phyloP scores from a whole-genome alignment of 2,113 vertebrate genomes.

The Mesoclemmys tuberculata region DNA sequence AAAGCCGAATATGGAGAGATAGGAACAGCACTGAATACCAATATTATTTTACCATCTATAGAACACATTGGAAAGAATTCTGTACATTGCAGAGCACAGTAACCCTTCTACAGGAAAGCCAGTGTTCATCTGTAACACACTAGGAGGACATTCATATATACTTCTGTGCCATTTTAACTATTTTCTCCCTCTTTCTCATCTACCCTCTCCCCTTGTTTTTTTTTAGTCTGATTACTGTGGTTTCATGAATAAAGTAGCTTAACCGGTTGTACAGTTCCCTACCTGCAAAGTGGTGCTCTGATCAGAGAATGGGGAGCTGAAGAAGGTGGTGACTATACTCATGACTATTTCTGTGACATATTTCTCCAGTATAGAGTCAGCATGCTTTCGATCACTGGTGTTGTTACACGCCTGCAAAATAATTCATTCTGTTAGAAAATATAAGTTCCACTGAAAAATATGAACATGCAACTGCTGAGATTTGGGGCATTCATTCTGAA shows the following conservation, averaged over 20 bases:
- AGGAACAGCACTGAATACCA: neutral
- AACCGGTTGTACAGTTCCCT: neutral
- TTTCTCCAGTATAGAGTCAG: slow-evolving; percentile 91
- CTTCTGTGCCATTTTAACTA: neutral
- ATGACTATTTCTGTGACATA: slow-evolving; percentile 98
- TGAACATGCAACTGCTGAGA: neutral
- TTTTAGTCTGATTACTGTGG: accelerated
- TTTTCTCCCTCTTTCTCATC: neutral
- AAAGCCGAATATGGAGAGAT: neutral
- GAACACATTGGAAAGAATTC: neutral
- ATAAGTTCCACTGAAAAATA: neutral
- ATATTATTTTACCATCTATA: neutral
- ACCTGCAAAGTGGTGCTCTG: slow-evolving; percentile 99
- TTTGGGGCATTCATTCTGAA: neutral
- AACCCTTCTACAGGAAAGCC: neutral
- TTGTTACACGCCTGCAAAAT: slow-evolving; percentile 93
- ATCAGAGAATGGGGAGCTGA: slow-evolving; percentile 99
- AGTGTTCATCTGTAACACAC: neutral
- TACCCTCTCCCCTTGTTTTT: accelerated
- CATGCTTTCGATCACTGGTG: slow-evolving; percentile 95
- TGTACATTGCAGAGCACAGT: accelerated
- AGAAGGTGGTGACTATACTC: slow-evolving; percentile 98
- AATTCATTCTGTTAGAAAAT: neutral
- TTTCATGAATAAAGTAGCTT: neutral
- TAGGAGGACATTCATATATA: neutral